Base-by-base conservation (phyloP, 1,140 invertebrate genomes). In the Sitobion miscanthi region DNA sequence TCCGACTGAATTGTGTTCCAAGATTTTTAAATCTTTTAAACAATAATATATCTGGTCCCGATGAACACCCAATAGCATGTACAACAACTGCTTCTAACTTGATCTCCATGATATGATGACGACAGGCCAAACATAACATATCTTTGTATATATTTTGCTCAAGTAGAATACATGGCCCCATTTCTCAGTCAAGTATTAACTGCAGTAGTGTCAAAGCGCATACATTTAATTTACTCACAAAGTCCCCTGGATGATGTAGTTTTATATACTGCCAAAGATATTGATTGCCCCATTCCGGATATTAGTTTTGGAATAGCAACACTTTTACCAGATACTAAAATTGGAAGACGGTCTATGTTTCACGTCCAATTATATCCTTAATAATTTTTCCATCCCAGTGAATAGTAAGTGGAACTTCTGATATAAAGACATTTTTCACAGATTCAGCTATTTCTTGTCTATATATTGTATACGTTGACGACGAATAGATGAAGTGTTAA, bases 331-430 rank as follows among this genome's bases (percentile, higher is more conserved):
- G 93, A 88, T 77, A 93, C 86, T 21, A 89, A 88, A 35, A 93
- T 93, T 47, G 87, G 87, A 49, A 93, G 52, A n/a, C 93, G 17
- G n/a, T 93, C 87, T 23, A 91, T 69, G 25, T 82, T 25, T 89
- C n/a, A 89, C 77, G 88, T 23, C 93, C 87, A 90, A 17, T 93
- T n/a, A 94, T 94, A 93, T 90, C 94, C 87, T 62, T 88, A 47
- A 91, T 42, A 30, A 91, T 77, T 47, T 91, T 91, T 47, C 62
- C 90, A 82, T 35, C 35, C 35, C 69, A 82, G 62, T 91, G 62
- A 82, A 62, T 38, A 35, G 69, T 77, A 3, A 91, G 42, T 54
- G 21, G 52, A 20, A 54, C 52, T 54, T 54, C 52, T 54, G 52
- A 11, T 54, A 54, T 54, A 54, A 77, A 52, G 9, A 47, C 62